Evolutionary conservation across 2,113 vertebrate species (phyloP).

Genomic region (Saccopteryx bilineata): DNA sequence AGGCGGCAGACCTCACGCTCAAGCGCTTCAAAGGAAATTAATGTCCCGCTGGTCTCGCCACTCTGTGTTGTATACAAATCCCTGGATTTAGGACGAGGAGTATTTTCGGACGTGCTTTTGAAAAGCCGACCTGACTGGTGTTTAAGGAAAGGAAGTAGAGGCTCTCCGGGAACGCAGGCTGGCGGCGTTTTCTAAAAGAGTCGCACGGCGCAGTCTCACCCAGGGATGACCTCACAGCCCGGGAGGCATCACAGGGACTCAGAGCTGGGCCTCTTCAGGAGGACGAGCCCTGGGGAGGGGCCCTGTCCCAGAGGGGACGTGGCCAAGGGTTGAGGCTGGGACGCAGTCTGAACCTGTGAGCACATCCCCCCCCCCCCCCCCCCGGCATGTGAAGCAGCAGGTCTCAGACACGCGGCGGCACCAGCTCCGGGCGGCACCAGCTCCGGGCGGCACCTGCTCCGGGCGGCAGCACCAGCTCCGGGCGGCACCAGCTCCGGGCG

Average conservation of each 20-base stretch:
- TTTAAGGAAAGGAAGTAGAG: constrained; percentile 28
- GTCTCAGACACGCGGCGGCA: background rate
- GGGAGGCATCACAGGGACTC: background rate
- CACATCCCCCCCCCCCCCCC: background rate
- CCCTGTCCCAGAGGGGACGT: background rate
- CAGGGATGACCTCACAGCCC: background rate
- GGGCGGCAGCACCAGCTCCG: too few species aligned
- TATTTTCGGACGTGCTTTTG: constrained; percentile 48
- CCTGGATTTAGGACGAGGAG: constrained; percentile 55
- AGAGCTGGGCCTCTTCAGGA: background rate
- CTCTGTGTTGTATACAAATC: constrained; percentile 52
- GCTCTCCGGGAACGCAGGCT: background rate
- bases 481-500: too few species aligned
- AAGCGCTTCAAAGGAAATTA: constrained; percentile 54
- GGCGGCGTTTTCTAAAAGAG: constrained; percentile 22
- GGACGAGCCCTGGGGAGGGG: background rate
- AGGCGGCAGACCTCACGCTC: background rate
- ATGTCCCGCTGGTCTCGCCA: constrained; percentile 45
- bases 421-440: too few species aligned
- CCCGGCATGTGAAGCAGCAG: background rate
- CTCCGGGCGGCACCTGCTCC: too few species aligned
- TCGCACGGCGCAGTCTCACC: background rate
- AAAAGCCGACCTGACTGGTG: constrained; percentile 42
- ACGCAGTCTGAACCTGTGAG: background rate
- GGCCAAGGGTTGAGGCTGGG: background rate